Conservation (phyloP, 1,140 invertebrate species). For the Ditylenchus dipsaci region DNA sequence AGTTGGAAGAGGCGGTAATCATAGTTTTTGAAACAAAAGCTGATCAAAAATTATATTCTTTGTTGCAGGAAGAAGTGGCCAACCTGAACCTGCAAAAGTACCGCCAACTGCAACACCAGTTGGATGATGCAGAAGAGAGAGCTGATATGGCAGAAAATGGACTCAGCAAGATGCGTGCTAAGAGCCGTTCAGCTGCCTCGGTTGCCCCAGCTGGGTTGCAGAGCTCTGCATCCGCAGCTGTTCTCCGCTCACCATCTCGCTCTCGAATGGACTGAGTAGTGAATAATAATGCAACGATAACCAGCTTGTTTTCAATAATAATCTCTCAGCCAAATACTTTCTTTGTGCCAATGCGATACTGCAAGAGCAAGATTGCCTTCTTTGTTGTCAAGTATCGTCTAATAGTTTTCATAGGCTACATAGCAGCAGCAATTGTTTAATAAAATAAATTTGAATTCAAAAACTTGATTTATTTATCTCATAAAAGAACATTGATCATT, state of each 20-base stretch:
- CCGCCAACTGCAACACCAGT: slow-evolving; percentile 81
- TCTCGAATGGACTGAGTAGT: slow-evolving; percentile 6
- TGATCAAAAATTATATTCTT: too few species aligned
- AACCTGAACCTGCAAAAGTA: slow-evolving; percentile 97
- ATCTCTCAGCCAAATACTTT: too few species aligned
- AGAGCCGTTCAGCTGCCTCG: slow-evolving; percentile 78
- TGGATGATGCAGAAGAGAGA: slow-evolving; percentile 94
- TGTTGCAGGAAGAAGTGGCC: slow-evolving; percentile 80
- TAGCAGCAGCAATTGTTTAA: too few species aligned
- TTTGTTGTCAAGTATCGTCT: too few species aligned
- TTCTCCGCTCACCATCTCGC: slow-evolving; percentile 17
- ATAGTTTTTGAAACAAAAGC: background rate
- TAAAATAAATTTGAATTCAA: too few species aligned
- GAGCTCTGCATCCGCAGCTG: slow-evolving; percentile 9
- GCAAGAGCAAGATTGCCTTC: too few species aligned
- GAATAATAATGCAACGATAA: too few species aligned
- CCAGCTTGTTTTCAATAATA: too few species aligned
- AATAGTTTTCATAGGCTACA: too few species aligned
- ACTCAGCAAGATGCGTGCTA: slow-evolving; percentile 93
- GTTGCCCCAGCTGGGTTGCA: slow-evolving; percentile 45
- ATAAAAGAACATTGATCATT: too few species aligned
- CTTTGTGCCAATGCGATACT: too few species aligned
- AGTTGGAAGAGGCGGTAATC: slow-evolving; percentile 88
- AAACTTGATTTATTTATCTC: too few species aligned
- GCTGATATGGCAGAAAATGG: slow-evolving; percentile 92